A percentile compares a stretch with the other conserved stretches of the same genome.
These are phyloP conservation scores for Pachyuromys duprasi DNA, from an alignment of 2,797 vertebrate genomes.

Conservation along the genomic window DNA sequence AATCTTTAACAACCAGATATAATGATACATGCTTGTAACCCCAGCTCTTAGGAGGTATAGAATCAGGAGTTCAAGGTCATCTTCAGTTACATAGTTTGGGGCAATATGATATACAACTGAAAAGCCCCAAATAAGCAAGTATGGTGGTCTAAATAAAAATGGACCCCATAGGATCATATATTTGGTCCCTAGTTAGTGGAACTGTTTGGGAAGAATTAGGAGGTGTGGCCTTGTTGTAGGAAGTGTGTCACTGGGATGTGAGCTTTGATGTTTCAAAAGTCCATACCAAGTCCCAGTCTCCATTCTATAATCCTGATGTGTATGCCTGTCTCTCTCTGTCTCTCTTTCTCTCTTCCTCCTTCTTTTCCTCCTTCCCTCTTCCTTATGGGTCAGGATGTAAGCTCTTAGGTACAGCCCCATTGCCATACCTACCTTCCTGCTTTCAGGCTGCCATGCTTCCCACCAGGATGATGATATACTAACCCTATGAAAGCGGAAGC, in stretches of 20 bases:
- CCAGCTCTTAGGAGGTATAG: background rate
- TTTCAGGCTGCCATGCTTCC: background rate
- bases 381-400: background rate
- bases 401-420: background rate
- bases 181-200: background rate
- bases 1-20: background rate
- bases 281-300: background rate
- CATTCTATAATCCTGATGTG: background rate
- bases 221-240: background rate
- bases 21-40: background rate
- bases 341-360: background rate
- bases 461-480: background rate
- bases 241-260: background rate
- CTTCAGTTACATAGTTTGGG: no score
- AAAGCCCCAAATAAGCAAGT: background rate
- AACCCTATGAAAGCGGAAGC: background rate
- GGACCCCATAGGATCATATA: background rate
- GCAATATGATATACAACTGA: background rate
- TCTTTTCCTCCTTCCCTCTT: background rate
- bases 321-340: no score
- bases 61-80: background rate
- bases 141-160: background rate
- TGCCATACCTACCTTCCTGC: no score
- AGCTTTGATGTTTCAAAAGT: background rate
- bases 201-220: background rate